phyloP scores from a whole-genome alignment of 1,140 invertebrate species.

The Danaus plexippus region DNA sequence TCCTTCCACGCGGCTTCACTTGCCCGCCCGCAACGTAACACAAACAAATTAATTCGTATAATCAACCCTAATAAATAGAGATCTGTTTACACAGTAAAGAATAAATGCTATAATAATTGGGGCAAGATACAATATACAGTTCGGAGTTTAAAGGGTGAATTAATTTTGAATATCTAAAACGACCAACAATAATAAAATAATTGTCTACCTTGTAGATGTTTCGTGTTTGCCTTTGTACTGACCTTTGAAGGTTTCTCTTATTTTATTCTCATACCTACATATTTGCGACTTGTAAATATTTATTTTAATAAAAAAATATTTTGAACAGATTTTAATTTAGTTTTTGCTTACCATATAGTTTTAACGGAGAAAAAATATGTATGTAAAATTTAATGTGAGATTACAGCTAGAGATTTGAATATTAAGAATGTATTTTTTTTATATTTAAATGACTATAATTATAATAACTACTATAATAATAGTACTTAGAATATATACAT shows the following conservation, averaged over 20 bases:
- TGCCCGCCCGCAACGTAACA: conserved; percentile 54
- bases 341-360: too few relatives aligned
- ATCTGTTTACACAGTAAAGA: conserved; percentile 67
- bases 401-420: too few relatives aligned
- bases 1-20: conserved; percentile 46
- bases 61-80: conserved; percentile 69
- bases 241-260: conserved; percentile 1
- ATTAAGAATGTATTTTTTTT: too few relatives aligned
- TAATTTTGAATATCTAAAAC: conserved; percentile 53
- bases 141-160: conserved; percentile 63
- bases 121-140: conserved; percentile 61
- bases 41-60: conserved; percentile 71
- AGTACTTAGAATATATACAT: too few relatives aligned
- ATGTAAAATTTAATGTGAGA: too few relatives aligned
- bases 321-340: too few relatives aligned
- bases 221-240: conserved; percentile 8
- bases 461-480: too few relatives aligned
- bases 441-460: too few relatives aligned
- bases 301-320: too few relatives aligned
- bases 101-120: conserved; percentile 69
- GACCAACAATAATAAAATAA: conserved; percentile 35
- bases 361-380: too few relatives aligned
- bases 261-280: not conserved
- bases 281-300: too few relatives aligned
- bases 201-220: conserved; percentile 16